A percentile compares a stretch with the other conserved stretches of the same genome.
Conservation (phyloP, 2,888 invertebrate species). For the Luffia ferchaultella region DNA sequence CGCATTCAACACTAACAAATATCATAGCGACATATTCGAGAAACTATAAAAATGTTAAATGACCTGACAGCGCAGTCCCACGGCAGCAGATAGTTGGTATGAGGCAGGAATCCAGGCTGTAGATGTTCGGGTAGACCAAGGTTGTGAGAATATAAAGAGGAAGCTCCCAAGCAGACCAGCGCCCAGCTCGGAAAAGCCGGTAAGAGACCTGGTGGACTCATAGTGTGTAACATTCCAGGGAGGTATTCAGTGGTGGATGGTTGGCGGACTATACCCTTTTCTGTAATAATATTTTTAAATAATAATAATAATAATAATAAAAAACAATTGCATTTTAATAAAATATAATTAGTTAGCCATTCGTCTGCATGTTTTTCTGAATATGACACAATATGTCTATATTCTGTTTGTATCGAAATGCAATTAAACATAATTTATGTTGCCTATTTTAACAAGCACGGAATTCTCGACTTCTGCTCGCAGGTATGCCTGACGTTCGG, state of each 20-base stretch:
- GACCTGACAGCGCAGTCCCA: constrained; percentile 78
- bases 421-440: too few species aligned
- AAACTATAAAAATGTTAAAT: too few species aligned
- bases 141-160: constrained; percentile 89
- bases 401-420: too few species aligned
- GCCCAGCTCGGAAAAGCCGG: constrained; percentile 94
- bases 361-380: too few species aligned
- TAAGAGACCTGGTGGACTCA: constrained; percentile 76
- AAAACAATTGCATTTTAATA: background rate
- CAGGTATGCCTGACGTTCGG: too few species aligned
- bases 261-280: constrained; percentile 69
- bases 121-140: constrained; percentile 83
- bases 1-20: too few species aligned
- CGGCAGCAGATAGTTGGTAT: constrained; percentile 90
- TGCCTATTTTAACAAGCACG: too few species aligned
- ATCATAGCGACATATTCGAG: too few species aligned
- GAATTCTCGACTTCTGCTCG: too few species aligned
- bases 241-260: constrained; percentile 90
- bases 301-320: background rate
- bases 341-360: too few species aligned
- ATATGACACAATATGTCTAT: too few species aligned
- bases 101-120: constrained; percentile 89
- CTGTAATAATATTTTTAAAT: constrained; percentile 28
- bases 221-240: constrained; percentile 88
- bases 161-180: constrained; percentile 87